These are phyloP conservation scores for Oscheius sp. DNA, from an alignment of 1,140 invertebrate species.

Conservation along the genomic window DNA sequence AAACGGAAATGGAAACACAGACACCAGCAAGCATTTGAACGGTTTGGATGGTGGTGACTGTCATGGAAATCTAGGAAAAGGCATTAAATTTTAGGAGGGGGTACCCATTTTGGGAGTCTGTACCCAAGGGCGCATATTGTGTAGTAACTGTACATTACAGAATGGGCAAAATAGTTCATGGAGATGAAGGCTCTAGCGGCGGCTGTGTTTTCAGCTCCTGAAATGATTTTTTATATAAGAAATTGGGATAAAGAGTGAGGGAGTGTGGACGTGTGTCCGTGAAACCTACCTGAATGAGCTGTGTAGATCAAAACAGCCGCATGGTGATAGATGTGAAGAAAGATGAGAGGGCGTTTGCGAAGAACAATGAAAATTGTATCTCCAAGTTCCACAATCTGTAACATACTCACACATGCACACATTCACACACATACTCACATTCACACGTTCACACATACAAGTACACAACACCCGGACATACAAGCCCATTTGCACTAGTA, in stretches of 20 bases:
- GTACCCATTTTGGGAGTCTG: constrained; percentile 71
- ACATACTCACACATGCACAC: no score
- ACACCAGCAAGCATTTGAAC: constrained; percentile 92
- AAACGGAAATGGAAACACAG: constrained; percentile 73
- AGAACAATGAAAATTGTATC: constrained; percentile 60
- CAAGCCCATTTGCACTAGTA: no score
- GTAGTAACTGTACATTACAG: constrained; percentile 96
- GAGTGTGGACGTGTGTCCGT: no score
- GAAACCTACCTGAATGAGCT: constrained; percentile 96
- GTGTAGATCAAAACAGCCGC: constrained; percentile 80
- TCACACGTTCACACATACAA: no score
- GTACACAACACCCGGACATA: no score
- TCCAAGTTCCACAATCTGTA: constrained; percentile 59
- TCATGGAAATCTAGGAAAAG: constrained; percentile 81
- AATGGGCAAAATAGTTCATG: constrained; percentile 96
- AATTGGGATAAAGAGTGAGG: not conserved
- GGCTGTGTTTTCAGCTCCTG: constrained; percentile 80
- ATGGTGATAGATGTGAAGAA: constrained; percentile 67
- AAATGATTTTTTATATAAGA: not conserved
- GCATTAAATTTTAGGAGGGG: not conserved
- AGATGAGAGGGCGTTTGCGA: constrained; percentile 57
- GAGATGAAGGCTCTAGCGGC: constrained; percentile 94
- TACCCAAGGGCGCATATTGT: constrained; percentile 82
- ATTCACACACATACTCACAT: no score
- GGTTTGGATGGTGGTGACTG: constrained; percentile 86